A percentile compares a stretch with the other conserved stretches of the same genome.
Conservation (phyloP, 2,113 vertebrate genomes). For the Leucosticte australis region DNA sequence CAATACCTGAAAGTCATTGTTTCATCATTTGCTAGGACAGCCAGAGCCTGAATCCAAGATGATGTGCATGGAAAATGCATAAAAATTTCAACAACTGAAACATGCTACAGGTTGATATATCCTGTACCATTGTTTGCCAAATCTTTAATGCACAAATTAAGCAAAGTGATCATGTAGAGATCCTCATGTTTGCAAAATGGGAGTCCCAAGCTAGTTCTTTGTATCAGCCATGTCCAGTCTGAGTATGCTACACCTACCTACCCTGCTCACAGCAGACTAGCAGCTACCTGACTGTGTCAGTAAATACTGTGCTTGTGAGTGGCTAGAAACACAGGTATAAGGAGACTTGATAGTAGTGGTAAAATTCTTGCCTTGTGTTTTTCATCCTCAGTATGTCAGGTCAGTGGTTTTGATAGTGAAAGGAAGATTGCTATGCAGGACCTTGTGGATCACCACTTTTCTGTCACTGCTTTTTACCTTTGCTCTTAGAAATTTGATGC, state of each 20-base stretch:
- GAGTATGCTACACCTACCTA: not conserved
- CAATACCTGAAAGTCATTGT: not conserved
- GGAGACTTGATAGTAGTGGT: not conserved
- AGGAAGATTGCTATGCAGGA: not conserved
- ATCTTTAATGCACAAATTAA: slow-evolving; percentile 1
- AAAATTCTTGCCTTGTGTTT: not conserved
- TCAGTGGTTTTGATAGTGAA: not conserved
- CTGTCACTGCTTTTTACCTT: not conserved
- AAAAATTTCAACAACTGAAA: not conserved
- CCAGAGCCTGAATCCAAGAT: not conserved
- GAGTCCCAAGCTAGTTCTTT: not conserved
- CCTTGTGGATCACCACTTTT: not conserved
- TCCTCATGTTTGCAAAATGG: slow-evolving; percentile 11
- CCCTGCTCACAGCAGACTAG: not conserved
- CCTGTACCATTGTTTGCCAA: not conserved
- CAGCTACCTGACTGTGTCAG: not conserved
- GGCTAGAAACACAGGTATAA: not conserved
- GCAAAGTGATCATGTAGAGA: not conserved
- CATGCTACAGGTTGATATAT: not conserved
- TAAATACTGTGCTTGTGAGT: not conserved
- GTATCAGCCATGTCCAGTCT: not conserved
- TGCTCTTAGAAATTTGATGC: not conserved
- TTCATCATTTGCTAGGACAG: not conserved
- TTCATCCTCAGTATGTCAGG: not conserved
- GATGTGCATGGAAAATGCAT: not conserved